These are phyloP conservation scores for Patagioenas fasciata DNA, from an alignment of 2,113 vertebrate species.

Conservation along the genomic window DNA sequence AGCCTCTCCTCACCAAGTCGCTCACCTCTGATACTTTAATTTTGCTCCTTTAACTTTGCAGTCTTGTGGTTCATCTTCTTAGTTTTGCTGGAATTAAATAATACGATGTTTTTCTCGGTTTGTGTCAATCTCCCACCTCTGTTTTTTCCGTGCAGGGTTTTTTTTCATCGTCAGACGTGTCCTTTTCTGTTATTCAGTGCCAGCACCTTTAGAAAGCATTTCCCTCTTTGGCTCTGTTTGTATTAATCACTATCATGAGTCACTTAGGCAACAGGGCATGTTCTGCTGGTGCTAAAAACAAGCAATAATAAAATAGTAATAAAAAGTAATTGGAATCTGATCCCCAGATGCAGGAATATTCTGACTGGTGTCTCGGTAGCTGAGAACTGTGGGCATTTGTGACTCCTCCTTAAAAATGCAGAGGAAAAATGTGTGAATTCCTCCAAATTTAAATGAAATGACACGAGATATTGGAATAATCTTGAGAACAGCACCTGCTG, in stretches of 20 bases:
- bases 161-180: not conserved
- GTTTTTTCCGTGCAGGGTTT: not conserved
- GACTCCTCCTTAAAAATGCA: not conserved
- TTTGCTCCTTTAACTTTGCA: not conserved
- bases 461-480: not conserved
- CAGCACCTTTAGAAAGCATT: not conserved
- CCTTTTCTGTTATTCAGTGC: not conserved
- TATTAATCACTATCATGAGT: not conserved
- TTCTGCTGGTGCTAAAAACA: not conserved
- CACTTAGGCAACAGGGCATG: not conserved
- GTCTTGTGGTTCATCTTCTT: not conserved
- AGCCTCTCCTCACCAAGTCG: not conserved
- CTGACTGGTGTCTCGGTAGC: fast-evolving
- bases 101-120: not conserved
- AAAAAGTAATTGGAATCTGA: not conserved
- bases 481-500: not conserved
- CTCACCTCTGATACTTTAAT: not conserved
- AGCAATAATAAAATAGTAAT: not conserved
- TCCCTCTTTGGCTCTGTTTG: not conserved
- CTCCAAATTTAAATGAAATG: not conserved
- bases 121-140: not conserved
- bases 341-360: not conserved
- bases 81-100: not conserved
- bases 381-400: not conserved
- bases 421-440: not conserved